A percentile compares a stretch with the other conserved stretches of the same genome.
phyloP scores from a whole-genome alignment of 2,113 vertebrate genomes.

The Oreocharis arfaki region DNA sequence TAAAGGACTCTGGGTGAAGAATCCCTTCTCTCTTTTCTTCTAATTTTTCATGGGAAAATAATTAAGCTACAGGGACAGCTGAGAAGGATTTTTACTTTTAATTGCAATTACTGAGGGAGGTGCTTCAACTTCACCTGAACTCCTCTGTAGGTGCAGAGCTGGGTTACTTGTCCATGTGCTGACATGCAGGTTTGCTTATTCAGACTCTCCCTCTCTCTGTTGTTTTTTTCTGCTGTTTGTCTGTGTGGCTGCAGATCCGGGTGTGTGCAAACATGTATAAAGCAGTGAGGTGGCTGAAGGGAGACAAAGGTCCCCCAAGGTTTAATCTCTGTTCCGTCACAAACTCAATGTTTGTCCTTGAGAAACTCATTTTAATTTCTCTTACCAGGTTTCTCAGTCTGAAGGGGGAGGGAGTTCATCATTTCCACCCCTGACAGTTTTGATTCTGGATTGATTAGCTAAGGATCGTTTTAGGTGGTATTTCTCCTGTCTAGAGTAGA shows the following conservation, averaged over 20 bases:
- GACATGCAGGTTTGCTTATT: neutral
- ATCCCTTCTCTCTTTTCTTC: neutral
- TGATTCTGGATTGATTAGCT: neutral
- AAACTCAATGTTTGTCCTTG: neutral
- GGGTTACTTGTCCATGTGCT: neutral
- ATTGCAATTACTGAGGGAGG: neutral
- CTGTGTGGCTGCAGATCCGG: neutral
- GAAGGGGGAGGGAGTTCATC: neutral
- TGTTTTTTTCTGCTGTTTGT: neutral
- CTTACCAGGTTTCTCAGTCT: neutral
- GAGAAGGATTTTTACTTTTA: neutral
- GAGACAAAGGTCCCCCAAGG: neutral
- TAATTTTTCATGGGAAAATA: neutral
- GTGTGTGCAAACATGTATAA: neutral
- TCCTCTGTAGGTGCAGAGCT: neutral
- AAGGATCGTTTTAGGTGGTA: neutral
- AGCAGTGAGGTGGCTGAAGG: neutral
- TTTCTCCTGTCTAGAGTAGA: neutral
- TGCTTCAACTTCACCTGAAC: neutral
- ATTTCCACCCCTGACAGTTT: neutral
- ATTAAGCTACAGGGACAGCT: neutral
- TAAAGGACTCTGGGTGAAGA: neutral
- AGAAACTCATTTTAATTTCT: neutral
- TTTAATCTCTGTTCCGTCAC: neutral
- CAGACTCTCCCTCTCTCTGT: neutral